Evolutionary conservation across 2,797 vertebrate species (phyloP).

Genomic region (Hippopotamyrus pictus): DNA sequence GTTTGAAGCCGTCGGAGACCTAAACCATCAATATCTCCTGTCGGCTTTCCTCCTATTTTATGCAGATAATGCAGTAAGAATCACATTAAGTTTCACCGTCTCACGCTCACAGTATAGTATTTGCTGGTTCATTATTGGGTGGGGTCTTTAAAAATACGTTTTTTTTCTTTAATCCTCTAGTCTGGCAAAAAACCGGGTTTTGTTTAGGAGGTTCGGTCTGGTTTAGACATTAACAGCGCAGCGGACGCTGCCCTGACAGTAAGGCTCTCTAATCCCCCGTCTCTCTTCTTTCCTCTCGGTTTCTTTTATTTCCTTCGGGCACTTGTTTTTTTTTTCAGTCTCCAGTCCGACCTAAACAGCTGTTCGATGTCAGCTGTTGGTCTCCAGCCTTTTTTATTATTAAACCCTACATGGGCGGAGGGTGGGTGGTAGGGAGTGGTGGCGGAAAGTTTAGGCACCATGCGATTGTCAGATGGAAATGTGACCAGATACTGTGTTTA

Average conservation of each 20-base stretch:
- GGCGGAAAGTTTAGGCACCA: background rate
- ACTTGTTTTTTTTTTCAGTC: slow-evolving; percentile 31
- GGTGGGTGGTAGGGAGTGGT: slow-evolving; percentile 30
- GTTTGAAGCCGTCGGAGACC: background rate
- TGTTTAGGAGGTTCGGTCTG: slow-evolving; percentile 58
- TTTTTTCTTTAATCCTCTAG: slow-evolving; percentile 37
- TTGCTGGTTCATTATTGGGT: slow-evolving; percentile 58
- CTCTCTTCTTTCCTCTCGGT: background rate
- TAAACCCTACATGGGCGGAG: slow-evolving; percentile 14
- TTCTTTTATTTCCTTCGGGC: slow-evolving; percentile 19
- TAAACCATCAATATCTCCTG: background rate
- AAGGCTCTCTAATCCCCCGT: slow-evolving; percentile 15
- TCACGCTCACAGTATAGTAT: slow-evolving; percentile 33
- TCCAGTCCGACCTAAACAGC: slow-evolving; percentile 58
- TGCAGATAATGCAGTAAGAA: background rate
- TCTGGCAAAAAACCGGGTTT: slow-evolving; percentile 49
- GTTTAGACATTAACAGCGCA: slow-evolving; percentile 50
- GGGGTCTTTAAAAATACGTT: slow-evolving; percentile 54
- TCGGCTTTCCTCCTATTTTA: slow-evolving; percentile 25
- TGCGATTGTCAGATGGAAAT: background rate
- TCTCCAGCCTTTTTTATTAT: slow-evolving; percentile 19
- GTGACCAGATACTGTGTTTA: background rate
- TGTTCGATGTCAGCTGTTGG: slow-evolving; percentile 63
- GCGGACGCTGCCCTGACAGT: background rate
- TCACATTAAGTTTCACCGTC: background rate